Conservation (phyloP, 2,888 invertebrate genomes). For the Cartodere bifasciata region DNA sequence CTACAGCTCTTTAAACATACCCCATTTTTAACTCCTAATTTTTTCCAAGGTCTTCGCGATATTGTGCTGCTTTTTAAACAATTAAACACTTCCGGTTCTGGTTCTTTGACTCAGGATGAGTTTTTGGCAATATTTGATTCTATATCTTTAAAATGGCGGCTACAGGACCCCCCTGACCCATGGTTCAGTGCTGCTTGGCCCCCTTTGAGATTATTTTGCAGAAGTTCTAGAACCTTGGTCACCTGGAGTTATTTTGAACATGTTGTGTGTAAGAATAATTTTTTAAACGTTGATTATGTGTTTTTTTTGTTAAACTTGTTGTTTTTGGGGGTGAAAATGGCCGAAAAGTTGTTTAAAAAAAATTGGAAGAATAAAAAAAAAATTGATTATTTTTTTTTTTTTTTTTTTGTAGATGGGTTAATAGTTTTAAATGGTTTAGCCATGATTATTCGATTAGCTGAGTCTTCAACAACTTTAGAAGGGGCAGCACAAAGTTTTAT, state of each 20-base stretch:
- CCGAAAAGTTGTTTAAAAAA: no score
- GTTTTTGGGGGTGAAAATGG: conserved; percentile 3
- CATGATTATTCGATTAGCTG: conserved; percentile 57
- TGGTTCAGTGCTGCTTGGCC: conserved; percentile 57
- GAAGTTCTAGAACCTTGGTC: conserved; percentile 48
- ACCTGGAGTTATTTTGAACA: conserved; percentile 63
- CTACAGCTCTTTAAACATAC: no score
- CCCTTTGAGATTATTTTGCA: conserved; percentile 48
- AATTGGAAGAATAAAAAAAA: not conserved
- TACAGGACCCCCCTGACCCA: conserved; percentile 53
- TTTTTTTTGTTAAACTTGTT: conserved; percentile 6
- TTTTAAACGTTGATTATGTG: not conserved
- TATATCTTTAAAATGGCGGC: conserved; percentile 60
- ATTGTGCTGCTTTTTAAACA: conserved; percentile 70
- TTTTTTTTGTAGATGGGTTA: conserved; percentile 46
- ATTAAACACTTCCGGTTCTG: conserved; percentile 54
- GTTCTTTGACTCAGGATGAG: conserved; percentile 55
- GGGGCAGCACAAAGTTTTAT: conserved; percentile 52
- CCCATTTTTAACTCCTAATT: no score
- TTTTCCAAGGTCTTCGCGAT: conserved; percentile 53
- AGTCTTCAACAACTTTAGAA: conserved; percentile 45
- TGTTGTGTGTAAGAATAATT: conserved; percentile 48
- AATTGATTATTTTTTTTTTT: conserved; percentile 1
- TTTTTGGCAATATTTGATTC: conserved; percentile 63
- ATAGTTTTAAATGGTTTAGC: conserved; percentile 64